These are phyloP conservation scores for Sebastolobus alascanus DNA, from an alignment of 2,797 vertebrate genomes.

Conservation along the genomic window DNA sequence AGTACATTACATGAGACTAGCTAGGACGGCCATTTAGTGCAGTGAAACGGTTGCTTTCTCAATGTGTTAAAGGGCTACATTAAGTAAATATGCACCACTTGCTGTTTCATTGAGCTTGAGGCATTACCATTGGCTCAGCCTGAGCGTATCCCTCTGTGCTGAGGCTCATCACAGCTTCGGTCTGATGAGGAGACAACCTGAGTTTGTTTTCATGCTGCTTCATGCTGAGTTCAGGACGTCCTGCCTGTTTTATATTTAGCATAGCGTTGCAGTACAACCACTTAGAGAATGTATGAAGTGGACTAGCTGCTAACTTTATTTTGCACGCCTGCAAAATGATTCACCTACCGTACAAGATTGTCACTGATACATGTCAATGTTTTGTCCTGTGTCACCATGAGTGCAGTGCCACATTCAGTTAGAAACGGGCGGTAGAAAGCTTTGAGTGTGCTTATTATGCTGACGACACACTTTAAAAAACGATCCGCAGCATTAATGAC, in stretches of 20 bases:
- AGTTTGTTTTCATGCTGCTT: constrained; percentile 63
- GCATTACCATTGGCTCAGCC: constrained; percentile 9
- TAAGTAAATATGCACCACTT: constrained; percentile 71
- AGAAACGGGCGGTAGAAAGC: constrained; percentile 17
- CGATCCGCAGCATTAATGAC: constrained; percentile 18
- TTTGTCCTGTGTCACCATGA: constrained; percentile 33
- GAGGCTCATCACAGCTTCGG: constrained; percentile 20
- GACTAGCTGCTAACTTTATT: constrained; percentile 81
- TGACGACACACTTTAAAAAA: constrained; percentile 12
- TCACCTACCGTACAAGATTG: constrained; percentile 62
- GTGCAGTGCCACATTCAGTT: constrained; percentile 26
- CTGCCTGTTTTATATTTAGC: constrained; percentile 58
- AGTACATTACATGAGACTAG: neutral
- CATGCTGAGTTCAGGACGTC: constrained; percentile 45
- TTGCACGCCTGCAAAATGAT: constrained; percentile 75
- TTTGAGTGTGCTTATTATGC: constrained; percentile 28
- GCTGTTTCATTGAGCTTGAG: constrained; percentile 50
- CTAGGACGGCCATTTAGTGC: constrained; percentile 29
- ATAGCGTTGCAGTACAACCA: constrained; percentile 40
- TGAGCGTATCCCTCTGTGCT: neutral
- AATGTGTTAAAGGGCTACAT: constrained; percentile 77
- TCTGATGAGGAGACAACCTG: neutral
- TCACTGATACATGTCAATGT: constrained; percentile 46
- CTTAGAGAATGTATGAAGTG: constrained; percentile 76
- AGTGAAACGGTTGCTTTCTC: constrained; percentile 50